Base-by-base conservation (phyloP, 2,113 vertebrate species). In the Myrmecobius fasciatus region DNA sequence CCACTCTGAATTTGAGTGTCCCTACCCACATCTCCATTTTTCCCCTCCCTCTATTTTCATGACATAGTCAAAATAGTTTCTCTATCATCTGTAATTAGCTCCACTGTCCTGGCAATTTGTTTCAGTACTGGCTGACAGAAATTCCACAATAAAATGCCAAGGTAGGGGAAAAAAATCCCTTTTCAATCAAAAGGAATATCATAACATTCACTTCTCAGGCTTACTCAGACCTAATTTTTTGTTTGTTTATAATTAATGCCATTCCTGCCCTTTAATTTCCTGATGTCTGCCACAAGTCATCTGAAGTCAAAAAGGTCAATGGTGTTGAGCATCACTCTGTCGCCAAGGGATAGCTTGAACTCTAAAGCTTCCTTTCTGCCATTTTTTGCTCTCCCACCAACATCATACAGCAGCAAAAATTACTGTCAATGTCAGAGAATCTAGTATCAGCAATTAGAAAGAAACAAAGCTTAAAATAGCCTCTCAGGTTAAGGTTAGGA, bases 271-370 rank as follows among this genome's bases (percentile, higher is more conserved):
- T 91, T 46, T 94, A 52, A 25, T 26, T 95, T 93, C 94, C 93
- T 97, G 53, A 96, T 93, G 94, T 96, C 98, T 97, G 93, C 53
- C 49, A 95, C 52, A 51, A 97, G 94, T 95, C 48, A 92, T n/a
- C 47, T 91, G n/a, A 95, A 25, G 20, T 89, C 46, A 94, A 91
- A 98, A 98, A 98, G 95, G 96, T 97, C 95, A 97, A 2, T 24
- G 25, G 89, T 93, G 94, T 92, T 94, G 6, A 94, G 43, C 52
- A 12, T 91, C 95, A 94, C 0, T 47, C 96, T 96, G 60, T 90
- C 93, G 92, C 52, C 43, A 25, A 24, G 36, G 89, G 53, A 94
- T 90, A 91, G 90, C 89, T 49, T 3, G 1, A 91, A 53, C 36
- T 47, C 93, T 46, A 96, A 83, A 43, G 31, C 26, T 46, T 96